These are phyloP conservation scores for Drosophila tanythrix DNA, from an alignment of 2,888 invertebrate species.

Conservation along the genomic window DNA sequence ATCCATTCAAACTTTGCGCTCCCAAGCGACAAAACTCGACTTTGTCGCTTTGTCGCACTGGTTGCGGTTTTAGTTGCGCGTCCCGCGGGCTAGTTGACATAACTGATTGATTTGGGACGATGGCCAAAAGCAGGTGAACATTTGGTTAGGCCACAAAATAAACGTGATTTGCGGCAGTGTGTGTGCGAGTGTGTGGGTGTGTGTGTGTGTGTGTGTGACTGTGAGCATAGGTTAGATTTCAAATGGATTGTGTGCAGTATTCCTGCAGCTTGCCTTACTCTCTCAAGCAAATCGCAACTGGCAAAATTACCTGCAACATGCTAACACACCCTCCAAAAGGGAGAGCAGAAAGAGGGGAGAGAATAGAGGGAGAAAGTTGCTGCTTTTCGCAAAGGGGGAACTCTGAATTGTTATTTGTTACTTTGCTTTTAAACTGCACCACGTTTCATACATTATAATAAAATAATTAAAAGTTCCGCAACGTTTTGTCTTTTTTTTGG, in stretches of 20 bases:
- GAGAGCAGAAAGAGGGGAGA: not conserved
- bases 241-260: not conserved
- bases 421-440: not conserved
- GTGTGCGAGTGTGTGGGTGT: not conserved
- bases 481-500: not conserved
- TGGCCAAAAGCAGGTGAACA: constrained; percentile 24
- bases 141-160: constrained; percentile 31
- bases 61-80: constrained; percentile 35
- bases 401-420: not conserved
- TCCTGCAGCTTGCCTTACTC: constrained; percentile 10
- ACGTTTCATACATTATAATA: not conserved
- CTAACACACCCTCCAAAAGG: not conserved
- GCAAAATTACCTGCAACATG: constrained; percentile 15
- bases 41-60: constrained; percentile 3
- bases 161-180: constrained; percentile 53
- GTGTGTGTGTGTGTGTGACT: not conserved
- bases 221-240: not conserved
- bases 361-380: not conserved
- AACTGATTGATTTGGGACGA: constrained; percentile 58
- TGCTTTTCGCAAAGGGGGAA: not conserved
- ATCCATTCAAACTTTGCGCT: constrained; percentile 58
- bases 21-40: constrained; percentile 41
- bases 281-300: constrained; percentile 13
- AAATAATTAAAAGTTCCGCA: not conserved
- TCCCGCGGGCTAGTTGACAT: constrained; percentile 37